phyloP scores from a whole-genome alignment of 1,140 invertebrate genomes.

The Ceratina calcarata region DNA sequence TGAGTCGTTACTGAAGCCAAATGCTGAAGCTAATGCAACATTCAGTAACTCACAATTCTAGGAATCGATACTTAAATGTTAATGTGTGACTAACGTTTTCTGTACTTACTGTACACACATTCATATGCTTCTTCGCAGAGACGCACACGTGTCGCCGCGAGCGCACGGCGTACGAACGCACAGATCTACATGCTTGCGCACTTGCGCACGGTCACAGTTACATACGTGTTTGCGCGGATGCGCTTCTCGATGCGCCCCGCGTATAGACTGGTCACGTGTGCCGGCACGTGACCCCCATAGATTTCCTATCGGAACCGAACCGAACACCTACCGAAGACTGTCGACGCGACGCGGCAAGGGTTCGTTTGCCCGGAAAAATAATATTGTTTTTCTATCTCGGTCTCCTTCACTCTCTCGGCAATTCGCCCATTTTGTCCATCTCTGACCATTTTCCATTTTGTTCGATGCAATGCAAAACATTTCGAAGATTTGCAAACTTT shows the following conservation, averaged over 20 bases:
- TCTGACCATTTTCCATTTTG: background rate
- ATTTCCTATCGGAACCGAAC: slow-evolving; percentile 35
- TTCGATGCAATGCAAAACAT: background rate
- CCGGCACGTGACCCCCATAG: slow-evolving; percentile 65
- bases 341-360: slow-evolving; percentile 50
- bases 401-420: background rate
- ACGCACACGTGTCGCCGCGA: slow-evolving; percentile 30
- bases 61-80: no score
- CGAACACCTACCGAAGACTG: slow-evolving; percentile 18
- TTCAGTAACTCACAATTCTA: no score
- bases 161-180: slow-evolving; percentile 10
- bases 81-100: no score
- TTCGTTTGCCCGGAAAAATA: slow-evolving; percentile 56
- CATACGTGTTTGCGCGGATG: slow-evolving; percentile 37
- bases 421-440: background rate
- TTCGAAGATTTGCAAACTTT: background rate
- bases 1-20: no score
- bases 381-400: slow-evolving; percentile 70
- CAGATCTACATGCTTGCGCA: slow-evolving; percentile 16
- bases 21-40: no score
- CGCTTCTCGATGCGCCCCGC: slow-evolving; percentile 45
- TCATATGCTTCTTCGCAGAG: slow-evolving; percentile 15
- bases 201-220: slow-evolving; percentile 31
- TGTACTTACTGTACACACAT: background rate
- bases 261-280: slow-evolving; percentile 65